Evolutionary conservation across 2,797 vertebrate species (phyloP), one percentile per base, ranked within the genome.

Genomic region (Microctenopoma steveboyesi): DNA sequence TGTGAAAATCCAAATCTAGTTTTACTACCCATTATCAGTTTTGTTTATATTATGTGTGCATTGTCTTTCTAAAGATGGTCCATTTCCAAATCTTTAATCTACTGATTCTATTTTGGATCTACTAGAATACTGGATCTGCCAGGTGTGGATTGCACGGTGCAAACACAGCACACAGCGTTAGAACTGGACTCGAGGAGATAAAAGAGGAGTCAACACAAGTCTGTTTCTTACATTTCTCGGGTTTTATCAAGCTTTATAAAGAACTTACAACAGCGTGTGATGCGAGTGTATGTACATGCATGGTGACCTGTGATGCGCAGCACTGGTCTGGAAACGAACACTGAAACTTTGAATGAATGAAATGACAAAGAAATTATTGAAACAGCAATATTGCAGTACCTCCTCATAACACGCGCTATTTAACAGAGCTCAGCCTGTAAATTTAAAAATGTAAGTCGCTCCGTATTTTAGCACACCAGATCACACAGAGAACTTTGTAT

Each of bases 191-290:
- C 11, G 16, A 39, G 18, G 37, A 7, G 4, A 25, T 6, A 14
- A 4, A 4, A 27, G 12, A 25, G 8, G 8, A 64, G 52, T 54
- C 30, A 11, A 25, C 15, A 61, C 18, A 28, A 35, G 5, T 22
- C 9, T 3, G 45, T 5, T 52, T 27, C n/a, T 22, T 6, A 43
- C 9, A 16, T 37, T n/a, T 22, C 8, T 65, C 11, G 50, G 28
- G 18, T 74, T 82, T 60, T 74, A 81, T 76, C 49, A 70, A 69
- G 55, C 65, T 63, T 81, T 22, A 64, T 56, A 7, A 47, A 80
- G 27, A 39, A 65, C 8, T 72, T 60, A 59, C 62, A 72, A 68
- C 45, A n/a, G 33, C 39, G 64, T 13, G 63, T 7, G 4, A 54
- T 27, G 18, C 6, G 15, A 62, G 33, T 49, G 5, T 10, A 18